A percentile compares a stretch with the other conserved stretches of the same genome.
phyloP scores from a whole-genome alignment of 2,797 vertebrate genomes.

The Phalloptychus januarius region DNA sequence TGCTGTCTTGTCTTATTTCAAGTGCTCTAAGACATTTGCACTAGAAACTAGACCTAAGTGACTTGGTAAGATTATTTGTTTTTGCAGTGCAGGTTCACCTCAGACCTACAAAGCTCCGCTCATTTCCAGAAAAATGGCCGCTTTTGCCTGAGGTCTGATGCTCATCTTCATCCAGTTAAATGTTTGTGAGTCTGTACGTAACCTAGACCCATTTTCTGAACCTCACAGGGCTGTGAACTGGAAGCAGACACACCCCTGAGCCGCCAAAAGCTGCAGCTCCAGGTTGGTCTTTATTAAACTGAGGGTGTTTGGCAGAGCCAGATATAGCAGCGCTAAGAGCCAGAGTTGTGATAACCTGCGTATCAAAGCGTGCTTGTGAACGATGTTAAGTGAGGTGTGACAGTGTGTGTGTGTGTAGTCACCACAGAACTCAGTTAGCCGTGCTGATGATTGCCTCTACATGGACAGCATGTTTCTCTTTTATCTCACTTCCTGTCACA shows the following conservation, averaged over 20 bases:
- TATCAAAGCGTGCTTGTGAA: conserved; percentile 45
- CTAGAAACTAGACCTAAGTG: too few relatives aligned
- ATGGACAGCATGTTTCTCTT: conserved; percentile 21
- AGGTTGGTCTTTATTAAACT: conserved; percentile 17
- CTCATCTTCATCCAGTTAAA: neutral
- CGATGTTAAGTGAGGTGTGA: conserved; percentile 60
- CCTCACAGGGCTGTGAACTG: too few relatives aligned
- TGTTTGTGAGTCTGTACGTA: neutral
- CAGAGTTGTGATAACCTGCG: conserved; percentile 23
- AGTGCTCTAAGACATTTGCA: too few relatives aligned
- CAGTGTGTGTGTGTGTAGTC: conserved; percentile 24
- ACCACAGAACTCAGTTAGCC: conserved; percentile 45
- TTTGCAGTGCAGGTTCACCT: neutral
- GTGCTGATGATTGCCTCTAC: conserved; percentile 47
- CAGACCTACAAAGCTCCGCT: neutral
- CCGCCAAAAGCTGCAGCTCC: neutral
- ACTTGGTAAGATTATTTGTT: too few relatives aligned
- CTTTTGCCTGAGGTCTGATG: neutral
- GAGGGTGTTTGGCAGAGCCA: conserved; percentile 33
- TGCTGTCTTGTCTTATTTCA: too few relatives aligned
- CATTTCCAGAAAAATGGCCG: neutral
- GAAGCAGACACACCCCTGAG: conserved; percentile 4
- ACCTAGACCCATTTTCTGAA: neutral
- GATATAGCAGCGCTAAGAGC: conserved; percentile 33
- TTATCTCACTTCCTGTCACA: conserved; percentile 56